phyloP scores from a whole-genome alignment of 2,888 invertebrate genomes.

The Xestia sexstrigata region DNA sequence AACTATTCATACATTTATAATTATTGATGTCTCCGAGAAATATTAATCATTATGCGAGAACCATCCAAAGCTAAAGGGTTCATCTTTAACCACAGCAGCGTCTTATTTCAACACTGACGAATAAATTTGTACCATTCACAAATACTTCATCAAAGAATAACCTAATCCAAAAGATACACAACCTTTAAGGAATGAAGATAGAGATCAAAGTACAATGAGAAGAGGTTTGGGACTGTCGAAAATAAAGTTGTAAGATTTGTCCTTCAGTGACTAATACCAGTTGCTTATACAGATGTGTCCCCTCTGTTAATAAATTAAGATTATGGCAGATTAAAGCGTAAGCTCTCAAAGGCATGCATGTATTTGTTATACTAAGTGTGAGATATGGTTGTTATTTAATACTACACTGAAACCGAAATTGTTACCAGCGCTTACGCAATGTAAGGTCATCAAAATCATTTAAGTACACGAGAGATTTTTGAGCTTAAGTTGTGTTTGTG shows the following conservation, averaged over 20 bases:
- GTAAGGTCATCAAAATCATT: slow-evolving; percentile 54
- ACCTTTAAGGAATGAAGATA: slow-evolving; percentile 1
- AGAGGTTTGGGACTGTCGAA: background rate
- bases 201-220: slow-evolving; percentile 4
- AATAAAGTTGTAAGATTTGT: slow-evolving; percentile 56
- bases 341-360: slow-evolving; percentile 67
- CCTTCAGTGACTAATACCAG: slow-evolving; percentile 76
- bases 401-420: slow-evolving; percentile 37
- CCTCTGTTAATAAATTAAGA: slow-evolving; percentile 82
- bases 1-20: slow-evolving; percentile 59
- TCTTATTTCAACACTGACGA: slow-evolving; percentile 76
- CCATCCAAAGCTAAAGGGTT: slow-evolving; percentile 68
- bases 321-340: slow-evolving; percentile 77
- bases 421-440: slow-evolving; percentile 49
- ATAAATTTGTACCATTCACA: slow-evolving; percentile 68
- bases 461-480: slow-evolving; percentile 29
- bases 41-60: slow-evolving; percentile 72
- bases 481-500: background rate
- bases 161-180: background rate
- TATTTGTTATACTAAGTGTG: slow-evolving; percentile 57
- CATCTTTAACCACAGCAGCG: slow-evolving; percentile 68
- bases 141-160: slow-evolving; percentile 43
- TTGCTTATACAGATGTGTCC: slow-evolving; percentile 83
- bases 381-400: slow-evolving; percentile 53
- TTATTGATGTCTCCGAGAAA: slow-evolving; percentile 50